Conservation (phyloP, 2,797 vertebrate genomes). For the Tarsius wallacei region DNA sequence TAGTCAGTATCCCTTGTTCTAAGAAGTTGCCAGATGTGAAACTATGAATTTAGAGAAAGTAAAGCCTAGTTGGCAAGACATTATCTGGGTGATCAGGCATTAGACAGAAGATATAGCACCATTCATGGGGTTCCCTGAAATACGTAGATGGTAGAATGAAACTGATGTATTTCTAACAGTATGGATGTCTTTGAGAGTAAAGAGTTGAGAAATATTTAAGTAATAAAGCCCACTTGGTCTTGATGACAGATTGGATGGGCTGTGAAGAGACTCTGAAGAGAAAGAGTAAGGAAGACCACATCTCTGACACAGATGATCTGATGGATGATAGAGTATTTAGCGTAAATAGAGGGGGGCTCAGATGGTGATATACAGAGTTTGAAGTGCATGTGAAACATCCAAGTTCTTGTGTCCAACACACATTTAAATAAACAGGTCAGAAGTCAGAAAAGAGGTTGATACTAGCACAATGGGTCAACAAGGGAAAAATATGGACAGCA, state of each 20-base stretch:
- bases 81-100: slow-evolving; percentile 11
- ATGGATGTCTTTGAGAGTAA: slow-evolving; percentile 48
- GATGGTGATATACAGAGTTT: background rate
- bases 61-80: background rate
- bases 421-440: background rate
- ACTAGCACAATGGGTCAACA: background rate
- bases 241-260: background rate
- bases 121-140: background rate
- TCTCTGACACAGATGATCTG: background rate
- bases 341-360: background rate
- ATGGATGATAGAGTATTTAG: background rate
- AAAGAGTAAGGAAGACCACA: background rate
- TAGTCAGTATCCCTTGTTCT: slow-evolving; percentile 73
- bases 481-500: background rate
- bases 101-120: background rate
- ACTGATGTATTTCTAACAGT: background rate
- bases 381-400: background rate
- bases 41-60: background rate
- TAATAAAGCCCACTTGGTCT: slow-evolving; percentile 11
- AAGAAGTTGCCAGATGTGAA: background rate
- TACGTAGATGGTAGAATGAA: background rate
- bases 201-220: slow-evolving; percentile 23
- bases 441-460: background rate
- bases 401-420: background rate
- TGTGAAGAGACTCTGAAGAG: background rate